Base-by-base conservation (phyloP, 2,797 vertebrate species). In the Scolopax rusticola region DNA sequence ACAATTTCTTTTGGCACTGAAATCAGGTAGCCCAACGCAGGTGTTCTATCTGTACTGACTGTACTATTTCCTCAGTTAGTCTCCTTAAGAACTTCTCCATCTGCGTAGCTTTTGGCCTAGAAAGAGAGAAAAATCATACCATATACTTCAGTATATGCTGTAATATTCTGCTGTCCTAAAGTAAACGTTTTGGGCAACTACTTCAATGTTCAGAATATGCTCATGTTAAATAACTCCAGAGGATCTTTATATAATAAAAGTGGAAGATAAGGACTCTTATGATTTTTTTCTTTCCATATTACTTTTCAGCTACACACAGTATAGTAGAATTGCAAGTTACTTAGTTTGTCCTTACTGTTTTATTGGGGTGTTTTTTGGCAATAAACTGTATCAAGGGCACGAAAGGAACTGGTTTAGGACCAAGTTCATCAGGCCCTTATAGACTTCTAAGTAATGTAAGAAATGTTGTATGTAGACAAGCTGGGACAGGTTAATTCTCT, bases 311-410 rank as follows among this genome's bases (percentile, higher is more conserved):
- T 79, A 56, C 15, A 32, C 19, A 33, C 13, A 48, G 50, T 32
- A 15, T 18, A 67, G 50, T 33, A 86, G 60, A 56, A 61, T 36
- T 65, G 32, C 30, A 65, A 38, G 27, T 43, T 56, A 21, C 30
- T 73, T 61, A 38, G 27, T 48, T 87, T 33, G 4, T n/a, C 36
- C 23, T 51, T 63, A 27, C 27, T 30, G 2, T 32, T 59, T 24
- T 1, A 0, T 63, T 48, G 51, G 9, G 7, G 1, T 4, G 12
- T 20, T 19, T 63, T 60, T 57, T 17, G 21, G 3, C 33, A 61
- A 30, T 43, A 50, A 61, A 17, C 6, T 60, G 5, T 70, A 38
- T n/a, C 17, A 48, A 70, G 30, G 25, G 6, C 6, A 50, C 59
- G 24, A 50, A 71, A 45, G 13, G 24, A 89, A 50, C 8, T 43